These are phyloP conservation scores for Rhaphigaster nebulosa DNA, from an alignment of 2,888 invertebrate species.

Conservation along the genomic window DNA sequence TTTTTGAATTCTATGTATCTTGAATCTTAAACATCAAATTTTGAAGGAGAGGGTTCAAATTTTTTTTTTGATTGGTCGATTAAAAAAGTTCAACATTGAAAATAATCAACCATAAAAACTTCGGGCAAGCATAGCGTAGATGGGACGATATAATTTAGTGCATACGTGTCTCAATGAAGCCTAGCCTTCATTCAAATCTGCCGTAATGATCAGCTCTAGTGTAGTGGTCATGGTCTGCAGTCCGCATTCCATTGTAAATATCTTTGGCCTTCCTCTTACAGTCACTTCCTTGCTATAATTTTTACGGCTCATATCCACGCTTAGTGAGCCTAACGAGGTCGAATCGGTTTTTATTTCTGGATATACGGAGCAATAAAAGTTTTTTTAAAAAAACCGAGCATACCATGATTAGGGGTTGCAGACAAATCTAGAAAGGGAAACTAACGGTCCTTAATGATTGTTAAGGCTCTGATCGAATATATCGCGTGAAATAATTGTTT, in stretches of 20 bases:
- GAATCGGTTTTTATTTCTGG: not conserved
- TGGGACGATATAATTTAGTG: not conserved
- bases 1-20: too few relatives aligned
- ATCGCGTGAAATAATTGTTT: not conserved
- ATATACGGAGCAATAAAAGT: not conserved
- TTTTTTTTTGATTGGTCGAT: too few relatives aligned
- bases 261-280: not conserved
- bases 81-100: too few relatives aligned
- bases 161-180: not conserved
- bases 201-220: not conserved
- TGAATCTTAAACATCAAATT: too few relatives aligned
- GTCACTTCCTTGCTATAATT: not conserved
- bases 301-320: not conserved
- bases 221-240: not conserved
- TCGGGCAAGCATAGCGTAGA: not conserved
- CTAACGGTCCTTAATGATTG: not conserved
- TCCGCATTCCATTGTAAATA: not conserved
- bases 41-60: too few relatives aligned
- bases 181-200: not conserved
- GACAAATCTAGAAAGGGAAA: not conserved
- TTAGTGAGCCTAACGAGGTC: conserved; percentile 6
- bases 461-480: not conserved
- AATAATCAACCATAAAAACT: too few relatives aligned
- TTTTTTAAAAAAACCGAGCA: not conserved
- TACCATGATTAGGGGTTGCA: not conserved